These are phyloP conservation scores for Catotricha subobsoleta DNA, from an alignment of 2,888 invertebrate genomes.

Conservation along the genomic window DNA sequence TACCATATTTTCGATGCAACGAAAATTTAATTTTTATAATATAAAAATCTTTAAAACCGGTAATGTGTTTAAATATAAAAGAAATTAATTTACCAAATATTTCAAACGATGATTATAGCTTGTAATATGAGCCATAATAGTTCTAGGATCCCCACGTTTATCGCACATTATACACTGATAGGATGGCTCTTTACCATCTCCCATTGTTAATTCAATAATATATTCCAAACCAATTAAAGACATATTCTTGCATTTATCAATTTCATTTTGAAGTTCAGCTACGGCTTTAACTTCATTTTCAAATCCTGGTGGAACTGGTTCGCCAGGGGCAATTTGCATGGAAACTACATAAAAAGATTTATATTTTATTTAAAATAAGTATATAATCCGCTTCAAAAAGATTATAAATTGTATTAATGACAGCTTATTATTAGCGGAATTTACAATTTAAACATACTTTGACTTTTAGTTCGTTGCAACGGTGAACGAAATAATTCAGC, in stretches of 20 bases:
- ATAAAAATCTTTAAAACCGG: too few relatives aligned
- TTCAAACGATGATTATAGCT: constrained; percentile 58
- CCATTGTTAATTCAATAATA: constrained; percentile 50
- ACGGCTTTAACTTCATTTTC: constrained; percentile 38
- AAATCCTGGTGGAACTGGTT: constrained; percentile 52
- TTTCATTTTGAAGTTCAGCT: constrained; percentile 32
- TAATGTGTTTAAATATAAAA: constrained; percentile 2
- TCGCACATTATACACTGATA: constrained; percentile 64
- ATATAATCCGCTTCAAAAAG: background rate
- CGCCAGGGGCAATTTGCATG: constrained; percentile 35
- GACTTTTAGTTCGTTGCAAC: constrained; percentile 9
- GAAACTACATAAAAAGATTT: constrained; percentile 9
- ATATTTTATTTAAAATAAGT: background rate
- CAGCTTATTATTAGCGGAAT: background rate
- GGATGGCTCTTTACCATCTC: constrained; percentile 45
- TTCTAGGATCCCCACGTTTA: constrained; percentile 60
- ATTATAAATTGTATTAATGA: background rate
- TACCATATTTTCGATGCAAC: background rate
- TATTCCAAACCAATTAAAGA: constrained; percentile 59
- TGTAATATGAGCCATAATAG: constrained; percentile 59
- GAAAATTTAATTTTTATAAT: too few relatives aligned
- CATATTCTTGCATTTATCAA: constrained; percentile 31
- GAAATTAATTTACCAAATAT: constrained; percentile 37
- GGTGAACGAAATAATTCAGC: constrained; percentile 12
- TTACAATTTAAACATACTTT: constrained; percentile 10